These are phyloP conservation scores for Drosophila tripunctata DNA, from an alignment of 2,888 invertebrate genomes.

Conservation along the genomic window DNA sequence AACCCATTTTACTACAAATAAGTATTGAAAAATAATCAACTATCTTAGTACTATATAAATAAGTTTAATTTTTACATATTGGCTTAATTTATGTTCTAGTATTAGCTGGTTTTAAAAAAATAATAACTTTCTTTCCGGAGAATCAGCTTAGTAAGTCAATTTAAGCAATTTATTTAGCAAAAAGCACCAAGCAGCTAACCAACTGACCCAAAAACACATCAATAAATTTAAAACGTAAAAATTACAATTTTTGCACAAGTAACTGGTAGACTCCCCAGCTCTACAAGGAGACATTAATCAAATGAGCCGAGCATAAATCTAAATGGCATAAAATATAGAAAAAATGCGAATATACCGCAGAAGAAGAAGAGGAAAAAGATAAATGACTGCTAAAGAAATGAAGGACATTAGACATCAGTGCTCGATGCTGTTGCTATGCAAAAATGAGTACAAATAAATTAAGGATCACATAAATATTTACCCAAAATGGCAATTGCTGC, in stretches of 20 bases:
- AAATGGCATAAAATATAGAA: constrained; percentile 36
- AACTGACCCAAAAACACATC: constrained; percentile 39
- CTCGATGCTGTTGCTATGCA: constrained; percentile 26
- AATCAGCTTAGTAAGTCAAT: neutral
- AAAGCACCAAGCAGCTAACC: constrained; percentile 16
- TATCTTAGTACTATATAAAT: neutral
- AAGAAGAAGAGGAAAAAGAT: constrained; percentile 7
- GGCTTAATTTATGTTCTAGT: neutral
- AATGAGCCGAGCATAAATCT: constrained; percentile 67
- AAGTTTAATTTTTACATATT: neutral
- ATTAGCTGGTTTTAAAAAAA: neutral
- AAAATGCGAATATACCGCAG: constrained; percentile 13
- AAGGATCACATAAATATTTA: constrained; percentile 45
- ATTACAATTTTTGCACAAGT: constrained; percentile 38
- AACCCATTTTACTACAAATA: too few relatives aligned
- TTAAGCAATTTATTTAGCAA: constrained; percentile 29
- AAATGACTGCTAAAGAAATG: constrained; percentile 26
- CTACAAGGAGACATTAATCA: constrained; percentile 63
- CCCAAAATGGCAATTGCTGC: constrained; percentile 15
- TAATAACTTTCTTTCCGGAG: neutral
- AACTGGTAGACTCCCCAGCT: constrained; percentile 44
- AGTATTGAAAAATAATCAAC: neutral
- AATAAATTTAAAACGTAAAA: constrained; percentile 40
- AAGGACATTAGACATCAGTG: constrained; percentile 41
- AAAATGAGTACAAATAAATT: constrained; percentile 54